Base-by-base conservation (phyloP, 2,888 invertebrate species). In the Acanthosoma haemorrhoidale region DNA sequence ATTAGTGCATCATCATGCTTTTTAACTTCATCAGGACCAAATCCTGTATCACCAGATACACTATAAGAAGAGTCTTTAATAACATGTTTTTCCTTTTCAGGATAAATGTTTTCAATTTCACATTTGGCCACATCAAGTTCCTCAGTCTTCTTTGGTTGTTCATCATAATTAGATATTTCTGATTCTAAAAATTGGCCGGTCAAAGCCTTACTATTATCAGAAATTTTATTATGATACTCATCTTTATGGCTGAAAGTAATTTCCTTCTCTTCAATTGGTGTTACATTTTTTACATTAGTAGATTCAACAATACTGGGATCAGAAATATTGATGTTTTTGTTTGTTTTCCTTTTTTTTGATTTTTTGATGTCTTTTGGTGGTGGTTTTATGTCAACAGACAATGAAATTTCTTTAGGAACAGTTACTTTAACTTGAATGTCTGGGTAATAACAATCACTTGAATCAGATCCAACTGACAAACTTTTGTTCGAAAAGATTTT, bases 321-420 rank as follows among this genome's bases (percentile, higher is more conserved):
- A 25, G 51, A 29, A 13, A 25, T 51, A 51, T 3, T 6, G 6
- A 18, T 25, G 4, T 29, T 25, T n/a, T 34, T 15, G 29, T 60
- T 60, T 60, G 29, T 36, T 16, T 3, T 16, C 41, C 41, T 41
- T 29, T 34, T 39, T 11, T 4, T 15, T 41, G 39, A 41, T 31
- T 64, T 64, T 15, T 34, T 36, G 8, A 2, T 31, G 9, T 64
- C 39, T 18, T 31, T 67, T 32, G 16, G 1, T 43, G 43, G 57
- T 6, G 34, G 43, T 51, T 51, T 57, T 13, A 67, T 67, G 25
- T 31, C 66, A 32, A 66, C 36, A 16, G 66, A 70, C 16, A 64
- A 51, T 31, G 70, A 70, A 21, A 64, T 64, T 41, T 70, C 70
- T 58, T 41, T 60, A 25, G 70, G 70, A 41, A 66, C 59, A 60